These are phyloP conservation scores for Drosophila pseudoananassae DNA, from an alignment of 1,140 invertebrate species.

Conservation along the genomic window DNA sequence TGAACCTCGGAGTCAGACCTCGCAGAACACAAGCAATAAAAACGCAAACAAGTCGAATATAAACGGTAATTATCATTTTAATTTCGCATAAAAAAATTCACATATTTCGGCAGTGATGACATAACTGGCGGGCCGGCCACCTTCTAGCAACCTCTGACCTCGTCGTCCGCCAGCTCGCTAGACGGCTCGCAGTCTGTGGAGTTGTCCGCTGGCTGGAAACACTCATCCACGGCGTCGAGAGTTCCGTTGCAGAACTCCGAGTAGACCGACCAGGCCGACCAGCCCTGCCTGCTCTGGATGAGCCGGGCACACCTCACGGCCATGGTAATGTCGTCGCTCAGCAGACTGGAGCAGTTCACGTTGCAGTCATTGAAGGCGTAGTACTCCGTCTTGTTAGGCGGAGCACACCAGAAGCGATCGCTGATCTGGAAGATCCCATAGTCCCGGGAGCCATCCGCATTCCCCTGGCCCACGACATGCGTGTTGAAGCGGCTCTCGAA, in stretches of 20 bases:
- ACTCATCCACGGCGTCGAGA: slow-evolving; percentile 53
- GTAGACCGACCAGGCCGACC: slow-evolving; percentile 89
- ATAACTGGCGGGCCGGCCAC: slow-evolving; percentile 22
- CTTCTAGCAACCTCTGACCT: slow-evolving; percentile 37
- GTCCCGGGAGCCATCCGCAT: slow-evolving; percentile 72
- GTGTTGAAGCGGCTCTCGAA: slow-evolving; percentile 78
- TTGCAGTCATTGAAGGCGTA: slow-evolving; percentile 75
- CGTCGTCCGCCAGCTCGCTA: slow-evolving; percentile 2
- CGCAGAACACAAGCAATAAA: slow-evolving; percentile 29
- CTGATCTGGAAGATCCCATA: slow-evolving; percentile 84
- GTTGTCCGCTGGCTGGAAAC: slow-evolving; percentile 51
- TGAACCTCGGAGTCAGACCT: slow-evolving; percentile 17
- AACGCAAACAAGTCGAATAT: slow-evolving; percentile 20
- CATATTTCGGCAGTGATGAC: slow-evolving; percentile 60
- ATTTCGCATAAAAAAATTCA: slow-evolving; percentile 37
- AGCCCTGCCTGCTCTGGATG: slow-evolving; percentile 85
- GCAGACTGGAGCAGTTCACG: slow-evolving; percentile 66
- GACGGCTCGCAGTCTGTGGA: slow-evolving; percentile 16
- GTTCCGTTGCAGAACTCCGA: slow-evolving; percentile 83
- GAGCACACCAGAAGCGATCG: slow-evolving; percentile 77
- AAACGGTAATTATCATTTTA: slow-evolving; percentile 44
- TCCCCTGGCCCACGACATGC: slow-evolving; percentile 59
- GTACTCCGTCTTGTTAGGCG: slow-evolving; percentile 55
- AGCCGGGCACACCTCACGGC: slow-evolving; percentile 67
- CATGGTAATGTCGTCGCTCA: slow-evolving; percentile 73